Conservation (phyloP, 1,140 invertebrate species). For the Lepeophtheirus salmonis region DNA sequence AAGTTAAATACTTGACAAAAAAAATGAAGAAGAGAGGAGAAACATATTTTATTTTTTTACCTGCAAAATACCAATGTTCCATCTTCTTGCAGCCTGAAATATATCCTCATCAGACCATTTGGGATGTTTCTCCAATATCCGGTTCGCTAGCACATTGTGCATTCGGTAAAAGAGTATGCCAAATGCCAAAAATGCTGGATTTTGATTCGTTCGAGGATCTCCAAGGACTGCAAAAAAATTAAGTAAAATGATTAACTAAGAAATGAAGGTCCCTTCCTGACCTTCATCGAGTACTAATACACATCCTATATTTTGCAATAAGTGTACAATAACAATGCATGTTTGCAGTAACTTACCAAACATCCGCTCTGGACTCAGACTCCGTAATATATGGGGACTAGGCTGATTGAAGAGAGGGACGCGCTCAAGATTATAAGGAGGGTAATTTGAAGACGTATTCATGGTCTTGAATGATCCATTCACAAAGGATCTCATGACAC, state of each 20-base stretch:
- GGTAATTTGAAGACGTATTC: conserved; percentile 44
- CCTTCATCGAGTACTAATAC: no score
- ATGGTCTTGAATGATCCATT: conserved; percentile 67
- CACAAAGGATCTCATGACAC: conserved; percentile 72
- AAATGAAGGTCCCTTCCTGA: no score
- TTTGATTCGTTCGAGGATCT: conserved; percentile 64
- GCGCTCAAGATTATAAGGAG: conserved; percentile 69
- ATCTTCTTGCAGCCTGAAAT: conserved; percentile 43
- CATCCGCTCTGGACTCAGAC: conserved; percentile 68
- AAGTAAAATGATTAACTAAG: not conserved
- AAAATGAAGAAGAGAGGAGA: not conserved
- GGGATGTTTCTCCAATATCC: conserved; percentile 55
- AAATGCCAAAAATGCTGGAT: conserved; percentile 78
- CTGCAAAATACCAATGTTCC: conserved; percentile 14
- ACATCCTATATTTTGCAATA: no score
- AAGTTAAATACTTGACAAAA: no score
- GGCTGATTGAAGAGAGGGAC: conserved; percentile 86
- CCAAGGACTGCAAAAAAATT: not conserved
- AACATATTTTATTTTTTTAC: no score
- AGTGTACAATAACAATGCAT: no score
- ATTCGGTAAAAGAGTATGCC: conserved; percentile 83
- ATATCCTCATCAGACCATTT: conserved; percentile 83
- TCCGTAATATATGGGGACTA: conserved; percentile 69
- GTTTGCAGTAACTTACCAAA: conserved; percentile 56
- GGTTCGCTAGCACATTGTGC: conserved; percentile 72